Evolutionary conservation across 2,113 vertebrate genomes (phyloP), one percentile per base, ranked within the genome.

Genomic region (Seriola rivoliana): DNA sequence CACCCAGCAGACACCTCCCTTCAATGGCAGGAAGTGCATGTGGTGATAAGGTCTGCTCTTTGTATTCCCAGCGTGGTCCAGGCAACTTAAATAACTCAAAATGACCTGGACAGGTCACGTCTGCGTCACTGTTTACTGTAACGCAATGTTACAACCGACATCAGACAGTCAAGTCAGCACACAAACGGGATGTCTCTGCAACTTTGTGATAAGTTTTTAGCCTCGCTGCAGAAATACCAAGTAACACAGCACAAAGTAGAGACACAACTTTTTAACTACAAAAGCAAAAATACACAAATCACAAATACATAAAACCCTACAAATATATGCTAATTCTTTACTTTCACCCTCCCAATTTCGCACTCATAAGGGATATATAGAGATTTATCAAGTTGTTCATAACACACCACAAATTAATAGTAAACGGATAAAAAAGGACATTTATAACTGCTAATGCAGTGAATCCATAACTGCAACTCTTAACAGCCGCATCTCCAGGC

Each of bases 1-100:
- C 65, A 73, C 68, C 55, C 84, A 80, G 87, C 82, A 78, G 79
- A 81, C 86, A 70, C 68, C 71, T 85, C 86, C 85, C 71, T 80
- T 71, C 74, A 50, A 50, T 25, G 82, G 79, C 83, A 88, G 89
- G 81, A 86, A 88, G 63, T 19, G 21, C 82, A 82, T 86, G 69
- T 7, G 52, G 89, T 0, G 68, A 32, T 1, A 73, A 80, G 75
- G 62, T 81, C 82, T 81, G 82, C 71, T 88, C 55, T 52, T 68
- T 64, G 44, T 80, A 40, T 54, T 84, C 44, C 57, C 4, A 1
- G 68, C 29, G 5, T 11, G 17, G 32, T 16, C 57, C 4, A 48
- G 17, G 25, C 6, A 10, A 65, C 58, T 59, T 68, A 75, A 88
- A 85, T 62, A 74, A 63, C 62, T 81, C 4, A 0, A n/a, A 50